Evolutionary conservation across 2,888 invertebrate genomes (phyloP), one percentile per base, ranked within the genome.

Genomic region (Rhynchonema sp.): DNA sequence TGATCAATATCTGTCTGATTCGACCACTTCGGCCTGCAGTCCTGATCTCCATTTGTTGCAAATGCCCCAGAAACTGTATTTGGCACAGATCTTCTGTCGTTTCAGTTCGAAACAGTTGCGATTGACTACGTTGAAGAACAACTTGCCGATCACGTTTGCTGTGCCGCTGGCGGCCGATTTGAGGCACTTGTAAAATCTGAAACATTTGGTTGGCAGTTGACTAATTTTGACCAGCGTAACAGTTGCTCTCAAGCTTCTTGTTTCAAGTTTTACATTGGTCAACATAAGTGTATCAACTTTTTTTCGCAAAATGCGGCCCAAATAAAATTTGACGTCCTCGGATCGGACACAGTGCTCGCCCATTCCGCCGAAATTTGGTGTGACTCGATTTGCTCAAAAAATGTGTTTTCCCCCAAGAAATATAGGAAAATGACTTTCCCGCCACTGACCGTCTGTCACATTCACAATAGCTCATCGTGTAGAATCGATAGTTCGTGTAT

Each of bases 61-160:
- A 67, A 82, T 83, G 1, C 88, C 88, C 82, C 84, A 84, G 83
- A 86, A 86, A 0, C 84, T 83, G 6, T 83, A 78, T 67, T 83
- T 80, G 9, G 80, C 78, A 76, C 92, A 92, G 29, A 82, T 78
- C 66, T 83, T 82, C 65, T 85, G 83, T 1, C 82, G 81, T 69
- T 85, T 85, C 53, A 94, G 77, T 0, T 85, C 81, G 76, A 94
- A 92, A 70, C 94, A 94, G 73, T 88, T 86, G 0, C 87, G 86
- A 72, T 88, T 88, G n/a, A 92, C 84, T 55, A 91, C 80, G 76
- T 92, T 89, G 81, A 94, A 94, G 79, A 89, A 94, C 38, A 92
- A 79, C 69, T 86, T 86, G 1, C 90, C 90, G 59, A 90, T 87
- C 76, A 89, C 81, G 72, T 87, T 86, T 13, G 91, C 86, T 17